phyloP scores from a whole-genome alignment of 2,888 invertebrate species.

The Onthophagus sagittarius region DNA sequence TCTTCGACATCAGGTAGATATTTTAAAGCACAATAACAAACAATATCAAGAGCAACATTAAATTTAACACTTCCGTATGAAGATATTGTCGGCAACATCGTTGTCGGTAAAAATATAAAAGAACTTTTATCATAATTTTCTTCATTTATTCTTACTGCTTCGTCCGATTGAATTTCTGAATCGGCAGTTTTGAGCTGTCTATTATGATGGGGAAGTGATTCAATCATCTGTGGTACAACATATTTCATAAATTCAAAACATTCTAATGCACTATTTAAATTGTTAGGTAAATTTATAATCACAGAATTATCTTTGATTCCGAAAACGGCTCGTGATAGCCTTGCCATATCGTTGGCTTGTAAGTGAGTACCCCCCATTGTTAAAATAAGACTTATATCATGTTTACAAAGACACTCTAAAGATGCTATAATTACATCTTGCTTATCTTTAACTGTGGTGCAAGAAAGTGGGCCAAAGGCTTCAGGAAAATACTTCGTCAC shows the following conservation, averaged over 20 bases:
- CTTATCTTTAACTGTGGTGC: conserved; percentile 71
- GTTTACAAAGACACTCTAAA: conserved; percentile 59
- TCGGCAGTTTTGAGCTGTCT: conserved; percentile 46
- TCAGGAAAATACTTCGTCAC: no score
- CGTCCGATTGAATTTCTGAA: conserved; percentile 38
- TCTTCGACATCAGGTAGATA: conserved; percentile 32
- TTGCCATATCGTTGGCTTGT: conserved; percentile 82
- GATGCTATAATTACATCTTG: conserved; percentile 58
- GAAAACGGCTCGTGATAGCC: conserved; percentile 77
- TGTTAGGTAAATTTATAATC: conserved; percentile 94
- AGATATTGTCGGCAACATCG: conserved; percentile 57
- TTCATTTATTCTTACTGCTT: background rate
- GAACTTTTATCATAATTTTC: background rate
- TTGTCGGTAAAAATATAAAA: conserved; percentile 61
- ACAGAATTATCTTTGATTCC: conserved; percentile 78
- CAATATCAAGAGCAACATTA: conserved; percentile 61
- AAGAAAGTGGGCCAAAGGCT: no score
- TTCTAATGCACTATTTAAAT: conserved; percentile 79
- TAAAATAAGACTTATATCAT: conserved; percentile 61
- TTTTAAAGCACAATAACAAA: conserved; percentile 48
- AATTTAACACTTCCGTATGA: conserved; percentile 80
- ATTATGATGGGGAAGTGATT: no score
- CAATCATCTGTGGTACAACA: conserved; percentile 77
- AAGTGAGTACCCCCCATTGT: conserved; percentile 95
- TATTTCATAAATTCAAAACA: conserved; percentile 71